These are phyloP conservation scores for Merodon equestris DNA, from an alignment of 2,888 invertebrate species.

Conservation along the genomic window DNA sequence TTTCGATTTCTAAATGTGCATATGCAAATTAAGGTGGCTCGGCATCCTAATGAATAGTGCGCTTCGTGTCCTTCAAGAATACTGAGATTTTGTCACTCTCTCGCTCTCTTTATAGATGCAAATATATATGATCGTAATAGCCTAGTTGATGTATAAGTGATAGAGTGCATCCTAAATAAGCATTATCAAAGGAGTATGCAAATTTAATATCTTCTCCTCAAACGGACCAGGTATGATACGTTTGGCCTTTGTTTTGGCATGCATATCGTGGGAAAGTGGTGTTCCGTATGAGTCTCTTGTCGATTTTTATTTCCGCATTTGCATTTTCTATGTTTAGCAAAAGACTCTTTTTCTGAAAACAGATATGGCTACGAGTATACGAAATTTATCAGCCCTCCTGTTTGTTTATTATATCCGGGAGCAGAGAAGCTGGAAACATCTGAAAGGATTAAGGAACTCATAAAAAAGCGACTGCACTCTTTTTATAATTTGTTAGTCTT, in stretches of 20 bases:
- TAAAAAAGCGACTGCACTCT: too few species aligned
- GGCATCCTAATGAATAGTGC: slow-evolving; percentile 37
- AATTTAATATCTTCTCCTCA: slow-evolving; percentile 37
- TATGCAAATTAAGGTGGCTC: slow-evolving; percentile 53
- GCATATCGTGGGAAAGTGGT: slow-evolving; percentile 58
- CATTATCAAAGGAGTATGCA: slow-evolving; percentile 40
- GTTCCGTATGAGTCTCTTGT: slow-evolving; percentile 30
- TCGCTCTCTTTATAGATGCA: slow-evolving; percentile 1
- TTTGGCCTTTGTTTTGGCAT: slow-evolving; percentile 27
- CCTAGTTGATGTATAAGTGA: not conserved
- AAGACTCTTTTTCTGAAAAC: too few species aligned
- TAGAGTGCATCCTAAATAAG: slow-evolving; percentile 14
- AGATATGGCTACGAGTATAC: not conserved
- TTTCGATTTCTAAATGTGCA: slow-evolving; percentile 44
- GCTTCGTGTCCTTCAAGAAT: slow-evolving; percentile 22
- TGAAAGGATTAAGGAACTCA: too few species aligned
- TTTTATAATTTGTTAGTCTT: too few species aligned
- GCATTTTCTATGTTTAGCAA: slow-evolving; percentile 44
- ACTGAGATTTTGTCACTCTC: too few species aligned
- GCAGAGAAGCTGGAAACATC: too few species aligned
- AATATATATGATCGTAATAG: not conserved
- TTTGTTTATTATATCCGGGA: not conserved
- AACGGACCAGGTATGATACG: slow-evolving; percentile 38
- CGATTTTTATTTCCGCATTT: slow-evolving; percentile 48
- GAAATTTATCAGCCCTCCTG: not conserved